These are phyloP conservation scores for Microctonus hyperodae DNA, from an alignment of 2,888 invertebrate species.

Conservation along the genomic window DNA sequence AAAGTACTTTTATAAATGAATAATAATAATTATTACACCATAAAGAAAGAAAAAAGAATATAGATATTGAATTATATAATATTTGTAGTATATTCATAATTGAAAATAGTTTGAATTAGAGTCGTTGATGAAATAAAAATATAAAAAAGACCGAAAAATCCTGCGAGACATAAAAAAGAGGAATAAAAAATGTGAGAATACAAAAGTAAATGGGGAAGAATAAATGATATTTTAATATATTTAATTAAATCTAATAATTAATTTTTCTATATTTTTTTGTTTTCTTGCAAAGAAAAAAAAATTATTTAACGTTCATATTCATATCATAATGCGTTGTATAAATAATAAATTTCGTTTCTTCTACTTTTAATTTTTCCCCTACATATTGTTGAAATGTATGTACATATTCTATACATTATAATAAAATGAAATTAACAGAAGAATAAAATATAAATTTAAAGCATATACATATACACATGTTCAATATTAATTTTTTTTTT, in stretches of 20 bases:
- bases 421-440: neutral
- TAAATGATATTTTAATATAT: constrained; percentile 56
- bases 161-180: constrained; percentile 17
- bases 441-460: neutral
- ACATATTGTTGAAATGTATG: neutral
- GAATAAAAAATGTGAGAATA: constrained; percentile 17
- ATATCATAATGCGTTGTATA: neutral
- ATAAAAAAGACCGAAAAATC: neutral
- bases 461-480: too few species aligned
- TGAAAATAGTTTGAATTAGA: neutral
- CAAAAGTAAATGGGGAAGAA: constrained; percentile 34
- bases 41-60: neutral
- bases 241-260: constrained; percentile 51
- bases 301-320: neutral
- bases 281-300: constrained; percentile 32
- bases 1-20: neutral
- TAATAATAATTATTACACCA: neutral
- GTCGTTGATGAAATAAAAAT: constrained; percentile 11
- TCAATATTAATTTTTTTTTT: too few species aligned
- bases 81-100: constrained; percentile 13
- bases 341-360: neutral
- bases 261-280: neutral
- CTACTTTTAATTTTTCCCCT: neutral
- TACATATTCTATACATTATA: too few species aligned
- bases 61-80: constrained; percentile 23